Evolutionary conservation across 2,113 vertebrate species (phyloP), one percentile per base, ranked within the genome.

Genomic region (Telmatochromis sp.): DNA sequence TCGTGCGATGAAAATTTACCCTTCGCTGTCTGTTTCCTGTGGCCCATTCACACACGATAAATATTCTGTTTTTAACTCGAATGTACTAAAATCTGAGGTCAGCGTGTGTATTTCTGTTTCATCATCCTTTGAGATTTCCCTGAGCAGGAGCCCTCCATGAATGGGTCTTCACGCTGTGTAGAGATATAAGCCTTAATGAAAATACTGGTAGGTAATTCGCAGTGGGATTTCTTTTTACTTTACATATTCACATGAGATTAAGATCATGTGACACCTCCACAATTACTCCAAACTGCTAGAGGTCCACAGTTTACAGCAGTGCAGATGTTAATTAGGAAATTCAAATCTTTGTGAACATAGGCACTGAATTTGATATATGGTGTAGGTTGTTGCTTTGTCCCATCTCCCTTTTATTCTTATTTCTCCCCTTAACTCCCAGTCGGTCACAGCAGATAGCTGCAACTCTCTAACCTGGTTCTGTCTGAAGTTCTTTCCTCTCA

Each of bases 401-500:
- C 2, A 21, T 14, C 7, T 71, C 12, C 5, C 35, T 9, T 42
- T 71, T 71, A 42, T 1, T 71, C 37, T 2, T 45, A 9, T 26
- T 37, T 71, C 8, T 42, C 12, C 37, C 35, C 12, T 71, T 21
- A 68, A 40, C 3, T 42, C 37, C 2, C 2, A 26, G 35, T 42
- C 1, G 2, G 40, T 73, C 21, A 45, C 68, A 73, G 68, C 23
- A 75, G 14, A 11, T 28, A 5, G 40, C 23, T 75, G 21, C 21
- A 2, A 10, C 68, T 3, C 13, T 45, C 14, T 17, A 40, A 73
- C 68, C 68, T 47, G 23, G 14, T 73, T 47, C 6, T 26, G 37
- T 13, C 1, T 0, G 21, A 26, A 14, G 63, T 14, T 26, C 1
- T 42, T 26, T 42, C 65, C 21, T 73, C 3, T 73, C 21, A 73